Percentiles rank a stretch among this genome's conserved stretches.
Evolutionary conservation across 2,888 invertebrate species (phyloP).

Genomic region (Lathronympha strigana): DNA sequence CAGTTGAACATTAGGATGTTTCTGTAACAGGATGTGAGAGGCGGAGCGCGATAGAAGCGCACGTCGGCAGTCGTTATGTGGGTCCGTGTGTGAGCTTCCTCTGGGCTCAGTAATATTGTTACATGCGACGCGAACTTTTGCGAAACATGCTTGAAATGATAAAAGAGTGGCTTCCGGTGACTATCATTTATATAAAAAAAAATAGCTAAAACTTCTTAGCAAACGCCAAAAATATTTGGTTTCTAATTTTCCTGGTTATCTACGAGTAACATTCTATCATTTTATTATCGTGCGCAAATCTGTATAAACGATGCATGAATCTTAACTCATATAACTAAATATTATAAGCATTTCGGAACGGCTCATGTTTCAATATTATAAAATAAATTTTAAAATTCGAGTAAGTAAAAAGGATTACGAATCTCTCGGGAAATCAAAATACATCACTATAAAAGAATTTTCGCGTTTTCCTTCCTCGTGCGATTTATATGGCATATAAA

Average conservation of each 20-base stretch:
- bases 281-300: too few relatives aligned
- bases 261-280: too few relatives aligned
- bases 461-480: slow-evolving; percentile 47
- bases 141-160: background rate
- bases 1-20: slow-evolving; percentile 54
- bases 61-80: slow-evolving; percentile 7
- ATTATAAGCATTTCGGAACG: background rate
- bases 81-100: background rate
- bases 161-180: background rate
- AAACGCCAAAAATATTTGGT: too few relatives aligned
- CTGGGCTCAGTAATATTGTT: background rate
- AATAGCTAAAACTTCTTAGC: too few relatives aligned
- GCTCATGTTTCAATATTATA: slow-evolving; percentile 47
- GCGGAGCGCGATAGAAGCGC: background rate
- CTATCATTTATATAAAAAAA: background rate
- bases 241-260: too few relatives aligned
- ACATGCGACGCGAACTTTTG: slow-evolving; percentile 2
- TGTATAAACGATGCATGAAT: background rate
- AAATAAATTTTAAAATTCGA: slow-evolving; percentile 59
- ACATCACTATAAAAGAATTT: slow-evolving; percentile 51
- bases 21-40: slow-evolving; percentile 19
- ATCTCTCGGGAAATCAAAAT: slow-evolving; percentile 59
- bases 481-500: slow-evolving; percentile 29
- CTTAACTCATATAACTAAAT: background rate
- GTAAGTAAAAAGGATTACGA: slow-evolving; percentile 55